These are phyloP conservation scores for Eumaeus atala DNA, from an alignment of 1,140 invertebrate species.

Conservation along the genomic window DNA sequence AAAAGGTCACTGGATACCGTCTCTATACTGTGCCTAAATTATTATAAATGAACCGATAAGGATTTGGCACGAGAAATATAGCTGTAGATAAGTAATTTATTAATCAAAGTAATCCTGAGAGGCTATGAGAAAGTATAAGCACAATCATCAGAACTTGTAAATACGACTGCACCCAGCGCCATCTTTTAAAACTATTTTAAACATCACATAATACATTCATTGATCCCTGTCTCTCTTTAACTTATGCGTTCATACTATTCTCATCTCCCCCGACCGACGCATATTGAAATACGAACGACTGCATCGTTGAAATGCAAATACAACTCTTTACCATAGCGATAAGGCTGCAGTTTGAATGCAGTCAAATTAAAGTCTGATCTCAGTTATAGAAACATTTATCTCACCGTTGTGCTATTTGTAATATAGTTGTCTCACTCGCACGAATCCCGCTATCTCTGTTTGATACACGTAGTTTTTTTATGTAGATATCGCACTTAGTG, in stretches of 20 bases:
- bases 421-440: slow-evolving; percentile 58
- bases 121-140: not conserved
- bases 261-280: slow-evolving; percentile 36
- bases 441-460: slow-evolving; percentile 51
- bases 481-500: slow-evolving; percentile 66
- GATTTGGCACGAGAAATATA: no score
- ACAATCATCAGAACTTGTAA: not conserved
- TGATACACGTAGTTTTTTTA: slow-evolving; percentile 57
- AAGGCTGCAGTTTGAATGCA: slow-evolving; percentile 59
- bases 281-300: slow-evolving; percentile 33
- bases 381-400: slow-evolving; percentile 33
- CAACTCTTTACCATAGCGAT: slow-evolving; percentile 43
- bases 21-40: no score
- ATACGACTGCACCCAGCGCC: slow-evolving; percentile 38
- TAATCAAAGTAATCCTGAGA: not conserved
- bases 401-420: slow-evolving; percentile 51
- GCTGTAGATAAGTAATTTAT: not conserved
- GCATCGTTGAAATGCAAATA: slow-evolving; percentile 41
- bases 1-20: no score
- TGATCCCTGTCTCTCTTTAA: slow-evolving; percentile 41
- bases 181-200: slow-evolving; percentile 45
- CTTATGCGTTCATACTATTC: slow-evolving; percentile 35
- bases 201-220: slow-evolving; percentile 42
- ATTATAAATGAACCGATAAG: no score
- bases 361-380: slow-evolving; percentile 33